phyloP scores from a whole-genome alignment of 2,797 vertebrate species.

The Delichon dasypus region DNA sequence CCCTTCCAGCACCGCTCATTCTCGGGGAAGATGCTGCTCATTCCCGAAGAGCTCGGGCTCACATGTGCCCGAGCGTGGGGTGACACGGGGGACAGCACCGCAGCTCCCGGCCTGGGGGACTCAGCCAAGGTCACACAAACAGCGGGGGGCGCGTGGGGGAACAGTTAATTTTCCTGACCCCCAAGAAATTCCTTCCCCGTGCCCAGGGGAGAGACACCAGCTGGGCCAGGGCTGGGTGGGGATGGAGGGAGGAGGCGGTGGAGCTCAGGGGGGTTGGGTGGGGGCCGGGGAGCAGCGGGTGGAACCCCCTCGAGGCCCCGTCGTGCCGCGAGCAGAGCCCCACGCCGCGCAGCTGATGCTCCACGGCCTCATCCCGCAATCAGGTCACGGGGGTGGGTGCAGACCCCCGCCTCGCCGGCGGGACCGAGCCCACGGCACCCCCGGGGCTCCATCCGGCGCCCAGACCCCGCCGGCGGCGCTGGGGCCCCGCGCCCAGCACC shows the following conservation, averaged over 20 bases:
- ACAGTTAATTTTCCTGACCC: background rate
- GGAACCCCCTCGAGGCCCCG: background rate
- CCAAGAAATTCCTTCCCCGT: background rate
- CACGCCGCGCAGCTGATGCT: background rate
- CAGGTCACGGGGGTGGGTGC: background rate
- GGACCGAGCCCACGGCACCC: background rate
- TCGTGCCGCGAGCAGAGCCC: background rate
- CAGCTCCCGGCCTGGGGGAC: background rate
- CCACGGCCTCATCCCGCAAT: too few relatives aligned
- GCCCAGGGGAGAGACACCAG: background rate
- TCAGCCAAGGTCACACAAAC: background rate
- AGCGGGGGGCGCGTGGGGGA: background rate
- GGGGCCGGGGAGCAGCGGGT: background rate
- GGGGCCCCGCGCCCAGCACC: background rate
- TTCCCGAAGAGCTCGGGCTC: background rate
- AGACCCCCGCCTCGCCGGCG: background rate
- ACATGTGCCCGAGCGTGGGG: background rate
- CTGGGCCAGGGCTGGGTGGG: background rate
- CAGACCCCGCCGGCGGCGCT: background rate
- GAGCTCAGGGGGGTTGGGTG: background rate
- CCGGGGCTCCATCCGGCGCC: background rate
- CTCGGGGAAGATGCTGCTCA: background rate
- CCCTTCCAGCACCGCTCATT: background rate
- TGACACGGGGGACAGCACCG: background rate
- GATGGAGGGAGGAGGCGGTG: background rate